Evolutionary conservation across 2,888 invertebrate species (phyloP).

Genomic region (Mythimna loreyi): DNA sequence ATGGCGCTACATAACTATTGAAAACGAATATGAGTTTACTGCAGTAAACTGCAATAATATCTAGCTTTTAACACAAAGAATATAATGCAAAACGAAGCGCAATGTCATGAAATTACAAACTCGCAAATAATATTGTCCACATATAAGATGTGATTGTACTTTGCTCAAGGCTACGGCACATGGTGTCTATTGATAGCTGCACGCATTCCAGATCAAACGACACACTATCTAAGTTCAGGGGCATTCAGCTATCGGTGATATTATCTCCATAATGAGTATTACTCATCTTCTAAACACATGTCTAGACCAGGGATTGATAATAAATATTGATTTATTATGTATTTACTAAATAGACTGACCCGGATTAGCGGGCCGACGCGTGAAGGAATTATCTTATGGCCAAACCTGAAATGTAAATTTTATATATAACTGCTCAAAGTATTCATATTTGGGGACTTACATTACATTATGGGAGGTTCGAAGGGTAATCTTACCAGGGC

Average conservation of each 20-base stretch:
- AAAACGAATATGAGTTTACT: too few species aligned
- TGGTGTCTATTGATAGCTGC: constrained; percentile 5
- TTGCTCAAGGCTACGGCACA: constrained; percentile 21
- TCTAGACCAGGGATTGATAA: constrained; percentile 13
- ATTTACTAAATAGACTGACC: not conserved
- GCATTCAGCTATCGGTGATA: constrained; percentile 16
- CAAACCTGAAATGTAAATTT: too few species aligned
- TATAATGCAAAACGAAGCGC: too few species aligned
- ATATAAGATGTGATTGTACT: constrained; percentile 19
- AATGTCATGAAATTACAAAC: too few species aligned
- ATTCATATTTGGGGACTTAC: too few species aligned
- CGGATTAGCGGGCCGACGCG: constrained; percentile 16
- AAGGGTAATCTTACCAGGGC: not conserved
- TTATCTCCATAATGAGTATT: constrained; percentile 33
- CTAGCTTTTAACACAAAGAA: too few species aligned
- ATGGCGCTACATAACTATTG: too few species aligned
- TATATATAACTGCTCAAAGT: too few species aligned
- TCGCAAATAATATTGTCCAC: not conserved
- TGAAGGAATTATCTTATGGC: too few species aligned
- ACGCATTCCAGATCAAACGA: constrained; percentile 15
- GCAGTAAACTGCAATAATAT: too few species aligned
- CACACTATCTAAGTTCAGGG: constrained; percentile 27
- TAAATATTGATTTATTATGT: constrained; percentile 3
- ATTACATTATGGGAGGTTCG: not conserved
- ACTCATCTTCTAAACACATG: constrained; percentile 34